A percentile compares a stretch with the other conserved stretches of the same genome.
Evolutionary conservation across 2,113 vertebrate genomes (phyloP).

Genomic region (Lethenteron camtschaticum): DNA sequence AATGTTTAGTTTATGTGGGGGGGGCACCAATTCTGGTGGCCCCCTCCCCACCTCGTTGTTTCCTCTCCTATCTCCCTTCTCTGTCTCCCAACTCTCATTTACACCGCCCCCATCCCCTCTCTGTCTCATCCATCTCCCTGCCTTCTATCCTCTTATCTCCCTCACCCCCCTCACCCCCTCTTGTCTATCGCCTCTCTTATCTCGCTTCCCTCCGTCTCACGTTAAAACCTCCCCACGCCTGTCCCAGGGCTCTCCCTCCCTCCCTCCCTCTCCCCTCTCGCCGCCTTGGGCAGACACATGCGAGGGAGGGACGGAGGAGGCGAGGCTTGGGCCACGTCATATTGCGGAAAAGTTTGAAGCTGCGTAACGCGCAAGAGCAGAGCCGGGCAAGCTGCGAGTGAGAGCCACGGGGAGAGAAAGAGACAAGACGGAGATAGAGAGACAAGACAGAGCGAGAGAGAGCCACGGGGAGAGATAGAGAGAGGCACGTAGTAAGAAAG

Average conservation of each 20-base stretch:
- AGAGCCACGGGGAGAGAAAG: too few species aligned
- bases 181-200: background rate
- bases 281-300: constrained; percentile 12
- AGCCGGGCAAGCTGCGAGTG: too few species aligned
- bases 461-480: too few species aligned
- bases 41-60: too few species aligned
- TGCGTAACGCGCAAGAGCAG: too few species aligned
- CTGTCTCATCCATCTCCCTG: background rate
- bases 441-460: too few species aligned
- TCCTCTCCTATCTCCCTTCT: background rate
- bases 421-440: too few species aligned
- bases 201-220: constrained; percentile 14
- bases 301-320: constrained; percentile 18
- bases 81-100: background rate
- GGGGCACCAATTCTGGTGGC: too few species aligned
- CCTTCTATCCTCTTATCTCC: constrained; percentile 13
- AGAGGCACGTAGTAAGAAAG: too few species aligned
- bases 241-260: constrained; percentile 11
- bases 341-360: too few species aligned
- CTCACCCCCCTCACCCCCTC: constrained; percentile 13
- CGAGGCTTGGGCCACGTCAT: background rate
- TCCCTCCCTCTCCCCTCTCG: constrained; percentile 12
- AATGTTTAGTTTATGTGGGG: too few species aligned
- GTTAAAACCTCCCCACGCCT: constrained; percentile 15
- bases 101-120: background rate